Evolutionary conservation across 2,113 vertebrate species (phyloP).

Genomic region (Alouatta palliata): DNA sequence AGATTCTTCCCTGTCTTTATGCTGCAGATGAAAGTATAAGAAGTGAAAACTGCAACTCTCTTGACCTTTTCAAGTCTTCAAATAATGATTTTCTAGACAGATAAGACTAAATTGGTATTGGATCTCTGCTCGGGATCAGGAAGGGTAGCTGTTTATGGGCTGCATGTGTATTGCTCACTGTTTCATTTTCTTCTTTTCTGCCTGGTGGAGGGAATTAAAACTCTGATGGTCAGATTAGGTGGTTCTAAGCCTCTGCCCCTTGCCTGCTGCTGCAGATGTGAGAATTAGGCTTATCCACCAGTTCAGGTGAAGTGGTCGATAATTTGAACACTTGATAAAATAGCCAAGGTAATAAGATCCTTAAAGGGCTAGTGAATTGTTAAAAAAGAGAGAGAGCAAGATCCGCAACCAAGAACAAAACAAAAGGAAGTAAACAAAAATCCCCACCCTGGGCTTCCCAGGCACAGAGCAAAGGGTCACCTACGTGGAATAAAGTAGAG

Average conservation of each 20-base stretch:
- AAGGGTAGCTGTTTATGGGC: constrained; percentile 45
- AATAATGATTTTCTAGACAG: constrained; percentile 67
- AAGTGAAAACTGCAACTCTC: constrained; percentile 57
- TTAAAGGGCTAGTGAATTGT: constrained; percentile 51
- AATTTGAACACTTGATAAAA: constrained; percentile 59
- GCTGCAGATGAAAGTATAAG: constrained; percentile 48
- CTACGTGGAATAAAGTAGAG: background rate
- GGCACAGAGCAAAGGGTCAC: background rate
- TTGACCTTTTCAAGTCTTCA: constrained; percentile 75
- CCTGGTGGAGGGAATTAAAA: constrained; percentile 60
- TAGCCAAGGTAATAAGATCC: constrained; percentile 56
- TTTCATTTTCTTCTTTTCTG: constrained; percentile 54
- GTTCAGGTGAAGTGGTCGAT: constrained; percentile 60
- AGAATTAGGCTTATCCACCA: constrained; percentile 32
- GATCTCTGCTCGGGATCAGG: constrained; percentile 47
- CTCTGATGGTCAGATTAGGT: constrained; percentile 49
- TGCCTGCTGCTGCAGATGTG: constrained; percentile 18
- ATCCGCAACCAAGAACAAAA: background rate
- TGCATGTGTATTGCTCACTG: background rate
- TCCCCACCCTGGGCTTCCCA: background rate
- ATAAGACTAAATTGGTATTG: constrained; percentile 68
- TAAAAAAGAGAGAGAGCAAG: background rate
- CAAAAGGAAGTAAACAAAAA: background rate
- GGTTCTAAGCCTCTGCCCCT: constrained; percentile 50
- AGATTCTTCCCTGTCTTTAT: constrained; percentile 40